Evolutionary conservation across 1,140 invertebrate species (phyloP).

Genomic region (Phenacoccus solenopsis): DNA sequence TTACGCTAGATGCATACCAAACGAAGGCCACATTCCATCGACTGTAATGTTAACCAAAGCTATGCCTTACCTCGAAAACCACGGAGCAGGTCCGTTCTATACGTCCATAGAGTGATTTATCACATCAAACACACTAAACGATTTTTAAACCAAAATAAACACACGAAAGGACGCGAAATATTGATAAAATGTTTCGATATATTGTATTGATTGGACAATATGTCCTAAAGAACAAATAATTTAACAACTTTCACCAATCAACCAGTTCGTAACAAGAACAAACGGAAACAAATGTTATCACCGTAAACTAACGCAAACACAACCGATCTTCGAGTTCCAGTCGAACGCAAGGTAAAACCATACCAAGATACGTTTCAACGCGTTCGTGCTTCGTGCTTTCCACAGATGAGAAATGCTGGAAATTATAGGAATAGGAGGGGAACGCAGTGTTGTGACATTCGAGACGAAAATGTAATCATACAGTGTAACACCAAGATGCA

Average conservation of each 20-base stretch:
- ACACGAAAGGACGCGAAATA: not conserved
- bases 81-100: not conserved
- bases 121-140: not conserved
- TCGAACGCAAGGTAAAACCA: too few species aligned
- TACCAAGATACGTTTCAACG: too few species aligned
- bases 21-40: not conserved
- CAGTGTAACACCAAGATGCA: too few species aligned
- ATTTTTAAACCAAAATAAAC: not conserved
- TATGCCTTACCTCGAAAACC: not conserved
- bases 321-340: too few species aligned
- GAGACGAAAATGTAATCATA: too few species aligned
- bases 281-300: not conserved
- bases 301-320: not conserved
- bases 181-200: too few species aligned
- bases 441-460: too few species aligned
- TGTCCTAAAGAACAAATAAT: not conserved
- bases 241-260: not conserved
- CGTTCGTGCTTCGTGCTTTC: too few species aligned
- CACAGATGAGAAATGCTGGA: too few species aligned
- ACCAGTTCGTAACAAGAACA: constrained; percentile 1
- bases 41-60: not conserved
- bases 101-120: not conserved
- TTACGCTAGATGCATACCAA: too few species aligned
- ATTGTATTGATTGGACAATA: not conserved
- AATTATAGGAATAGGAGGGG: too few species aligned